phyloP scores from a whole-genome alignment of 2,797 vertebrate species.

The Poeciliopsis gracilis region DNA sequence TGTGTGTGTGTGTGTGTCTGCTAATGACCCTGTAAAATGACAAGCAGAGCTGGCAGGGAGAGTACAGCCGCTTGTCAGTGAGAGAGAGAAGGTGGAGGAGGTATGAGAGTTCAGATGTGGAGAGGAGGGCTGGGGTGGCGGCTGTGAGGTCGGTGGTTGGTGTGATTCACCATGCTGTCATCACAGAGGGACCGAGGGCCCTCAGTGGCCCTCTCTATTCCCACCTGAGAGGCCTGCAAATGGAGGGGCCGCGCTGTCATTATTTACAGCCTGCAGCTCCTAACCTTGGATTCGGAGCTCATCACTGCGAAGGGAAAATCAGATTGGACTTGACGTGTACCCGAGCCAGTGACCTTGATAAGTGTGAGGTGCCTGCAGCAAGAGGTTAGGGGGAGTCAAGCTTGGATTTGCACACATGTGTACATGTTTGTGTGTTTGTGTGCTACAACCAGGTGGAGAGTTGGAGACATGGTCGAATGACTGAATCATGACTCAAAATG shows the following conservation, averaged over 20 bases:
- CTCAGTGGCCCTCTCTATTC: conserved; percentile 70
- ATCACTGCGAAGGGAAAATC: conserved; percentile 71
- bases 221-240: conserved; percentile 79
- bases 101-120: conserved; percentile 49
- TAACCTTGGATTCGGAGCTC: conserved; percentile 80
- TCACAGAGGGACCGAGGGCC: conserved; percentile 63
- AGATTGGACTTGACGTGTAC: conserved; percentile 79
- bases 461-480: conserved; percentile 31
- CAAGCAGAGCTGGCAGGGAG: conserved; percentile 78
- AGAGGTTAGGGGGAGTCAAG: conserved; percentile 68
- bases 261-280: conserved; percentile 79
- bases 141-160: conserved; percentile 48
- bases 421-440: conserved; percentile 32
- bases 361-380: conserved; percentile 76
- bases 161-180: conserved; percentile 75
- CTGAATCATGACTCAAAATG: conserved; percentile 62
- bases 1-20: conserved; percentile 71
- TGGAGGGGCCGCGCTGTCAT: conserved; percentile 75
- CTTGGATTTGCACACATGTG: conserved; percentile 20
- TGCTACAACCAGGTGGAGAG: conserved; percentile 44
- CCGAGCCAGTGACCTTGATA: conserved; percentile 80
- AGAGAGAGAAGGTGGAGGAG: conserved; percentile 49
- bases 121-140: conserved; percentile 13
- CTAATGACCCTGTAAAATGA: conserved; percentile 81
- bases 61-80: conserved; percentile 67